Base-by-base conservation (phyloP, 1,140 invertebrate genomes). In the Diorhabda carinulata region DNA sequence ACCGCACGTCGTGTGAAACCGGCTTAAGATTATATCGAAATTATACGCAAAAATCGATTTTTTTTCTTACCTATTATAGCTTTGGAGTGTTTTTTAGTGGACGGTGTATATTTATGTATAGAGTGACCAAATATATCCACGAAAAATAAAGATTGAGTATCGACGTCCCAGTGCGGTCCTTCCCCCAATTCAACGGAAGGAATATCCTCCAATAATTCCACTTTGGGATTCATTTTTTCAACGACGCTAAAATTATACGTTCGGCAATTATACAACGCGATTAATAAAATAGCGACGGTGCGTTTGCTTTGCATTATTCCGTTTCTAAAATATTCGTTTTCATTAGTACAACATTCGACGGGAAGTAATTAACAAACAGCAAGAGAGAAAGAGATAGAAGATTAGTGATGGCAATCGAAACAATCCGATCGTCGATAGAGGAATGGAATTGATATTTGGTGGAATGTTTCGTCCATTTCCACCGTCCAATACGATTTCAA, bases 111-210 rank as follows among this genome's bases (percentile, higher is more conserved):
- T 74, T 73, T 77, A 64, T 79, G 74, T 4, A 92, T 80, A 59
- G 82, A 82, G 45, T 86, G 82, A 2, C 78, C 82, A 44, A 83
- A 77, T 69, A 91, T 86, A 74, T 92, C 91, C 3, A 91, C 89
- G 72, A 85, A 90, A 73, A 87, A 89, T 0, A 92, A 81, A 57
- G 82, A 82, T 75, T 91, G 84, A 2, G 80, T 82, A 25, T 79
- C 80, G 6, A 78, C 80, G 77, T 91, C 87, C 90, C 90, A 92
- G 77, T 91, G 87, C 44, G 86, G 91, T 64, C 83, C 90, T 82
- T 91, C 88, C 5, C 82, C 84, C 59, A 87, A 78, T 62, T 79
- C 75, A 3, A 47, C 56, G 8, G 47, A 5, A 25, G 9, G 6
- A 25, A 64, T 44, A 10, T 43, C 74, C 6, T 61, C 47, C 7